phyloP scores from a whole-genome alignment of 2,888 invertebrate species.

The Mesoligia furuncula region DNA sequence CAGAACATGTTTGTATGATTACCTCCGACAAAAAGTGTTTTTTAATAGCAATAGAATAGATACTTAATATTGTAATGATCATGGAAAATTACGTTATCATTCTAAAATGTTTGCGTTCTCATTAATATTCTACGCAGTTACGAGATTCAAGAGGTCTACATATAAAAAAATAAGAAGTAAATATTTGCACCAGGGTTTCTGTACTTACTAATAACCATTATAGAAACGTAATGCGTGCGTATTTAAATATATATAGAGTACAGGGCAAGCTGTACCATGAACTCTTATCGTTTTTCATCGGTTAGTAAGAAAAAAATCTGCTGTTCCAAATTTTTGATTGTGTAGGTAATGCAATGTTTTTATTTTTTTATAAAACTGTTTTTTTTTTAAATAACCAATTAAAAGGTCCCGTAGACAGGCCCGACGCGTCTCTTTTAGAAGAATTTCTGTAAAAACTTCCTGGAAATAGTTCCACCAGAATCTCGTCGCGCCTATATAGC shows the following conservation, averaged over 20 bases:
- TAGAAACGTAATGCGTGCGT: background rate
- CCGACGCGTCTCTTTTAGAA: background rate
- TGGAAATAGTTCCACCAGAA: background rate
- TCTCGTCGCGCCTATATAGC: too few relatives aligned
- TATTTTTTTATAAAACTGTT: background rate
- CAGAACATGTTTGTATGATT: background rate
- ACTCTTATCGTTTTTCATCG: background rate
- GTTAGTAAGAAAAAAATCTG: background rate
- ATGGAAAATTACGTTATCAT: background rate
- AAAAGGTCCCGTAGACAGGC: background rate
- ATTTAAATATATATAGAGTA: background rate
- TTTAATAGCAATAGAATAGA: background rate
- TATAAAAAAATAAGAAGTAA: background rate
- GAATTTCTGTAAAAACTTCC: background rate
- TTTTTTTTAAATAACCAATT: background rate
- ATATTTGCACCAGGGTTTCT: background rate
- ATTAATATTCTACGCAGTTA: conserved; percentile 8
- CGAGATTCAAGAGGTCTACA: background rate
- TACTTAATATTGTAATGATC: background rate
- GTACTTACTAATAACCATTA: background rate
- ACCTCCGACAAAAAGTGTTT: background rate
- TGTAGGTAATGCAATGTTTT: background rate
- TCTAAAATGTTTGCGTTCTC: background rate
- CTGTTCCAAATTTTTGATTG: background rate
- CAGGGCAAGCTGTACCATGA: background rate